A percentile compares a stretch with the other conserved stretches of the same genome.
Conservation (phyloP, 2,797 vertebrate genomes). For the Merluccius polli region DNA sequence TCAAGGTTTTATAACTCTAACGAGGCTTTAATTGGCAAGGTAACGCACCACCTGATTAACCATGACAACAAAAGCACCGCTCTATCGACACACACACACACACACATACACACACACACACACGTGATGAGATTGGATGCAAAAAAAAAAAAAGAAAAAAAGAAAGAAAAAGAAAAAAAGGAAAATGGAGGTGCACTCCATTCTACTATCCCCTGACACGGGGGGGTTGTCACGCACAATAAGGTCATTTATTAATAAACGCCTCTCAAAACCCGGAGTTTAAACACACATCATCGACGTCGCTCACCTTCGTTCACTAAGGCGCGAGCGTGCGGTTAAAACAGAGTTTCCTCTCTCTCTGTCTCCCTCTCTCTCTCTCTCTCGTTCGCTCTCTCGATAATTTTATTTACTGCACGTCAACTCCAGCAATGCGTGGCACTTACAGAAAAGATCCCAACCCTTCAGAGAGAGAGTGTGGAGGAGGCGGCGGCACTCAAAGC, state of each 20-base stretch:
- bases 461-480: slow-evolving; percentile 58
- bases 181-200: background rate
- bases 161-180: background rate
- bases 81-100: slow-evolving; percentile 48
- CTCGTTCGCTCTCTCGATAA: slow-evolving; percentile 18
- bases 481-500: slow-evolving; percentile 67
- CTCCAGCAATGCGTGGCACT: slow-evolving; percentile 53
- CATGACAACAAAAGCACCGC: slow-evolving; percentile 55
- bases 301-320: background rate
- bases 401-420: slow-evolving; percentile 60
- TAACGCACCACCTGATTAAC: slow-evolving; percentile 73
- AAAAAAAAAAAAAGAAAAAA: too few species aligned
- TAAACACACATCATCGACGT: background rate
- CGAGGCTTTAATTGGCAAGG: slow-evolving; percentile 73
- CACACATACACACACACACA: too few species aligned
- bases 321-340: background rate
- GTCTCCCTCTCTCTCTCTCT: background rate
- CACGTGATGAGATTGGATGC: background rate
- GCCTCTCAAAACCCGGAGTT: background rate
- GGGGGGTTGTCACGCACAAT: background rate
- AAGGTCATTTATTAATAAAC: slow-evolving; percentile 2
- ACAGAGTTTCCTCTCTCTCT: background rate
- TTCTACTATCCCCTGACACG: background rate
- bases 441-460: slow-evolving; percentile 61
- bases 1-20: slow-evolving; percentile 88